phyloP scores from a whole-genome alignment of 2,113 vertebrate species.

The Anhinga anhinga region DNA sequence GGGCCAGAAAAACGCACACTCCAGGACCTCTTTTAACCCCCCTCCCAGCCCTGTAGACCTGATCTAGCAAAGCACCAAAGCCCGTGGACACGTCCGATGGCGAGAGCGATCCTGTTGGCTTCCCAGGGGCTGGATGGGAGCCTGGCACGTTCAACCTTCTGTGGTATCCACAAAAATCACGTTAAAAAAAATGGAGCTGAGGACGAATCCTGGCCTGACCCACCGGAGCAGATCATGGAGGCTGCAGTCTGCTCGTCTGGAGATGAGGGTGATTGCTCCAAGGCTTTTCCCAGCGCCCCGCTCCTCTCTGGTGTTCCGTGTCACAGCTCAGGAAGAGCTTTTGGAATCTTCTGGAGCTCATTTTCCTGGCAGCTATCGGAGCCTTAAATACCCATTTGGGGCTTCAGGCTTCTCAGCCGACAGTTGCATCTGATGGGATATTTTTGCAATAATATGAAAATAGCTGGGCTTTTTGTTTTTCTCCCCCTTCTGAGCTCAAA shows the following conservation, averaged over 20 bases:
- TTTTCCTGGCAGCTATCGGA: constrained; percentile 54
- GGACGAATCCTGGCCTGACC: not conserved
- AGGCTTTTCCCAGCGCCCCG: not conserved
- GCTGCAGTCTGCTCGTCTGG: not conserved
- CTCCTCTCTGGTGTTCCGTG: not conserved
- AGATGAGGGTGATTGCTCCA: not conserved
- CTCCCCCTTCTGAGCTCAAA: not conserved
- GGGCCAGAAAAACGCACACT: not conserved
- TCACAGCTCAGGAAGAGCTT: not conserved
- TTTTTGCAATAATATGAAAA: constrained; percentile 19
- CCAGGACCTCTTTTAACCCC: not conserved
- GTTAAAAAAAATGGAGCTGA: not conserved
- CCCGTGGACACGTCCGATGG: rapidly evolving
- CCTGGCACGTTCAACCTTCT: rapidly evolving
- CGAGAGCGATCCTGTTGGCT: not conserved
- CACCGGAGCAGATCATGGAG: rapidly evolving
- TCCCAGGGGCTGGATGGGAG: not conserved
- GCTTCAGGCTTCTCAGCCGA: not conserved
- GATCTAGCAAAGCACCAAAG: not conserved
- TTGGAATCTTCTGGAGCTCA: constrained; percentile 19
- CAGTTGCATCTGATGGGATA: not conserved
- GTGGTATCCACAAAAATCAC: not conserved
- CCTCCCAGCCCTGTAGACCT: not conserved
- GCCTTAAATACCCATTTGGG: constrained; percentile 23
- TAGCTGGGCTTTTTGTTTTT: not conserved